phyloP scores from a whole-genome alignment of 2,888 invertebrate species.

The Archips crataeganus region DNA sequence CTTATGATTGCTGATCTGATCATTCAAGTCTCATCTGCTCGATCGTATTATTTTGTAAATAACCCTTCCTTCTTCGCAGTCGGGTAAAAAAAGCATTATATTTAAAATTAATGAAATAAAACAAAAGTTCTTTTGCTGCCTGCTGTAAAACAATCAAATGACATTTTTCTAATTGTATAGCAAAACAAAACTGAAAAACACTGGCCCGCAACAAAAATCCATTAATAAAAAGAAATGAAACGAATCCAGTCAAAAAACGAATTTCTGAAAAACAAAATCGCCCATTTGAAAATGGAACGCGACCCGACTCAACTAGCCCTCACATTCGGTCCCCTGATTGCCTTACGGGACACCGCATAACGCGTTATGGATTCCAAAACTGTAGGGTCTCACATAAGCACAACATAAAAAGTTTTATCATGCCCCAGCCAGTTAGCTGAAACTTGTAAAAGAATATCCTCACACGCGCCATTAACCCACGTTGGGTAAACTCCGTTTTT shows the following conservation, averaged over 20 bases:
- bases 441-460: conserved; percentile 76
- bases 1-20: too few species aligned
- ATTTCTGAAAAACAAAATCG: conserved; percentile 6
- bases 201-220: not conserved
- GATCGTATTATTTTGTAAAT: too few species aligned
- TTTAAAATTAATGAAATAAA: too few species aligned
- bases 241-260: not conserved
- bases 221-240: not conserved
- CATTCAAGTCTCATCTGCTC: too few species aligned
- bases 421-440: conserved; percentile 64
- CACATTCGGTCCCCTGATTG: conserved; percentile 41
- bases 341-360: conserved; percentile 51
- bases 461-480: conserved; percentile 70
- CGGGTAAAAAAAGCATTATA: too few species aligned
- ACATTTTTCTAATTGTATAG: not conserved
- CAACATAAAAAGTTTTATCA: conserved; percentile 83
- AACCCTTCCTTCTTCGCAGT: too few species aligned
- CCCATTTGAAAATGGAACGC: conserved; percentile 24
- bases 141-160: too few species aligned
- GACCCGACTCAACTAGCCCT: conserved; percentile 34
- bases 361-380: conserved; percentile 70
- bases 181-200: not conserved
- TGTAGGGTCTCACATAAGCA: conserved; percentile 72
- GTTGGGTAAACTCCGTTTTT: conserved; percentile 37
- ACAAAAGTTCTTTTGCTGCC: too few species aligned